Percentiles rank a stretch among this genome's conserved stretches.
phyloP scores from a whole-genome alignment of 2,888 invertebrate species.

The Callinectes sapidus region DNA sequence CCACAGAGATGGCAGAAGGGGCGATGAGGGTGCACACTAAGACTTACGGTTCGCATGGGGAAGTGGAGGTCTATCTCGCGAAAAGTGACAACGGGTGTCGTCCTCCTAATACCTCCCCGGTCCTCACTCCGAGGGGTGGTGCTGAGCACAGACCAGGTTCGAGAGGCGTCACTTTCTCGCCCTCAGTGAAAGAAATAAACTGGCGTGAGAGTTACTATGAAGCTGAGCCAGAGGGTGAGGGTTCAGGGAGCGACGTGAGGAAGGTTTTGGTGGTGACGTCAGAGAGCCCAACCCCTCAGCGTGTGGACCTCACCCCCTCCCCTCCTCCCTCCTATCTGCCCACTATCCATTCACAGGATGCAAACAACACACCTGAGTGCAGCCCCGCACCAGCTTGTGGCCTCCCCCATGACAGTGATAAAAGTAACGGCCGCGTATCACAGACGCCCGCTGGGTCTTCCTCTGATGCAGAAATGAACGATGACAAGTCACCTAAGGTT shows the following conservation, averaged over 20 bases:
- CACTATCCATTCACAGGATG: not conserved
- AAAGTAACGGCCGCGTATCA: slow-evolving; percentile 39
- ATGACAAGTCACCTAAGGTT: slow-evolving; percentile 37
- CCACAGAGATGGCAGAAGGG: slow-evolving; percentile 55
- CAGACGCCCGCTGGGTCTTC: slow-evolving; percentile 38
- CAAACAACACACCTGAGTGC: not conserved
- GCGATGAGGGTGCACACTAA: slow-evolving; percentile 70
- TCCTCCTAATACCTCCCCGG: slow-evolving; percentile 48
- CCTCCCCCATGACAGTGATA: not conserved
- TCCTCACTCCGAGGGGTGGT: slow-evolving; percentile 67
- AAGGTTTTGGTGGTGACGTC: slow-evolving; percentile 56
- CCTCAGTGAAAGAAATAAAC: slow-evolving; percentile 87
- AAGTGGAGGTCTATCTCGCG: slow-evolving; percentile 73
- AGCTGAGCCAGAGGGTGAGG: slow-evolving; percentile 43
- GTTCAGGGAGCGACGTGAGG: slow-evolving; percentile 36
- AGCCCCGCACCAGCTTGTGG: not conserved
- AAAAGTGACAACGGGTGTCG: slow-evolving; percentile 43
- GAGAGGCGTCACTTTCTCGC: slow-evolving; percentile 83
- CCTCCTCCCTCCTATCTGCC: not conserved
- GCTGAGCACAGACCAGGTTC: slow-evolving; percentile 37
- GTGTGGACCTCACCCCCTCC: slow-evolving; percentile 33
- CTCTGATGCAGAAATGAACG: slow-evolving; percentile 51
- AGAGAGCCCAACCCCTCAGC: slow-evolving; percentile 46
- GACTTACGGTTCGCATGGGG: slow-evolving; percentile 73
- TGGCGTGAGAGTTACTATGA: slow-evolving; percentile 79